Conservation (phyloP, 1,140 invertebrate species). For the Ostrea edulis region DNA sequence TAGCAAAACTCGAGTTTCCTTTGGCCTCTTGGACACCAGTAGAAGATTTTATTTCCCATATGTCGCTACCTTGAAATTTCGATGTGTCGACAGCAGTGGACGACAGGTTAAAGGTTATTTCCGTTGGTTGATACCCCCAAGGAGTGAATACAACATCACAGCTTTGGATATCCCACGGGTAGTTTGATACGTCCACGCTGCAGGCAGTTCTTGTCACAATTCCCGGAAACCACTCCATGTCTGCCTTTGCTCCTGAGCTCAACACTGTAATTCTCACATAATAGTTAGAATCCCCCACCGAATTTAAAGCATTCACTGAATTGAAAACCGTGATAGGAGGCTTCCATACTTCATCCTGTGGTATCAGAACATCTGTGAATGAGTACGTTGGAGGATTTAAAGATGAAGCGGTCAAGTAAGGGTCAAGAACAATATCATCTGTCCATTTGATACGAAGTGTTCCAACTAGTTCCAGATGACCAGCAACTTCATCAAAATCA, state of each 20-base stretch:
- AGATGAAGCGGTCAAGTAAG: neutral
- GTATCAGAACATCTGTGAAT: constrained; percentile 43
- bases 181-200: constrained; percentile 49
- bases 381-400: constrained; percentile 26
- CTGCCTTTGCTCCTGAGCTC: constrained; percentile 4
- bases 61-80: constrained; percentile 32
- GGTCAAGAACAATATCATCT: constrained; percentile 36
- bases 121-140: constrained; percentile 31
- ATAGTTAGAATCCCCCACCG: constrained; percentile 30
- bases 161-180: constrained; percentile 54
- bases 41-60: constrained; percentile 29
- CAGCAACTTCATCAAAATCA: constrained; percentile 46
- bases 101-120: constrained; percentile 41
- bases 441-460: constrained; percentile 41
- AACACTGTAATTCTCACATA: constrained; percentile 40
- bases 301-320: constrained; percentile 19
- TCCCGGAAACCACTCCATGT: constrained; percentile 47
- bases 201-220: constrained; percentile 42
- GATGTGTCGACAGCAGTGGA: neutral
- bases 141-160: constrained; percentile 51
- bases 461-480: constrained; percentile 49
- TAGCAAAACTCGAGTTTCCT: constrained; percentile 11
- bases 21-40: neutral
- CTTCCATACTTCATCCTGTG: constrained; percentile 45
- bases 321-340: constrained; percentile 52